Evolutionary conservation across 2,888 invertebrate genomes (phyloP), one percentile per base, ranked within the genome.

Genomic region (Microplitis deprimator): DNA sequence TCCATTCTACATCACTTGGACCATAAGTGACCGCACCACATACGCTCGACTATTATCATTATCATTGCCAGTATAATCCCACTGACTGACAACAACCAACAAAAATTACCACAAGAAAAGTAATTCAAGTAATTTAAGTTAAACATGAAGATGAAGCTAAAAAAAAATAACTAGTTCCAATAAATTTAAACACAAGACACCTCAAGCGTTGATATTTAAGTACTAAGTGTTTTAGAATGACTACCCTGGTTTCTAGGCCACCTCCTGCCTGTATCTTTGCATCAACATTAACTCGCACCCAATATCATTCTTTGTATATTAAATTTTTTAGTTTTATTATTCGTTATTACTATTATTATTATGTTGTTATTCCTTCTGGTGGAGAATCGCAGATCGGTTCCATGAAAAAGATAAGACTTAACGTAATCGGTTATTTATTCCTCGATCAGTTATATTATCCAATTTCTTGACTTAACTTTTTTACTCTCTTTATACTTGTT

Each of bases 1-100:
- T 61, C 39, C 73, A 68, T 40, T 76, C 59, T 60, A 68, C 60
- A 59, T 73, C 73, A 67, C 6, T 67, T 61, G 41, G 17, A 13
- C 29, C 59, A 65, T 20, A 60, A 59, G 38, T 72, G 50, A 50
- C 50, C 50, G 13, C 29, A 29, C 29, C 29, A 29, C 71, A 70
- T 41, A 74, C 65, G 72, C 69, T 75, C 79, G 80, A 81, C 83
- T 82, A 83, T 82, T 81, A 82, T 82, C 82, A 82, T 87, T 85
- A 84, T 84, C 86, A 87, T 87, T 86, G 83, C 86, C 85, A 85
- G 85, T 84, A 80, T 83, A 50, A 50, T 50, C 50, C 5, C 13
- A 13, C 13, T 50, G 4, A 50, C 50, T 50, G 50, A 50, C 50
- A 13, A 50, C 50, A 50, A 50, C 50, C 13, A 5, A 13, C 13